Conservation (phyloP, 2,888 invertebrate genomes). For the Dioctria rufipes region DNA sequence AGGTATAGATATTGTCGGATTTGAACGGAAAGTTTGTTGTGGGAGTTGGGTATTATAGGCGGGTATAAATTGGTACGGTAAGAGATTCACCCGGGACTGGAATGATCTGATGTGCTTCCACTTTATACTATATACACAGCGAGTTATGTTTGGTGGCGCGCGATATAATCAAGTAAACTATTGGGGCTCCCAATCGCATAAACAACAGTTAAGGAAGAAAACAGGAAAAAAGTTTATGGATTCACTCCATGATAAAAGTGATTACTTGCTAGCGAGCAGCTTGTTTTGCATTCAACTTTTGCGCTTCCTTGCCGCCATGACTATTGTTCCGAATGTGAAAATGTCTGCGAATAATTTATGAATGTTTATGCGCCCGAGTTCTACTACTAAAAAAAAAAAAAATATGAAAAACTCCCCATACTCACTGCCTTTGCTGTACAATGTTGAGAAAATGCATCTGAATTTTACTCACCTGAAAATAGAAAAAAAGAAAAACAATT, state of each 20-base stretch:
- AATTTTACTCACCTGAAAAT: slow-evolving; percentile 51
- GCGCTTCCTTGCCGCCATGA: not conserved
- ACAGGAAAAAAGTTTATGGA: slow-evolving; percentile 45
- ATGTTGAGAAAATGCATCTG: slow-evolving; percentile 34
- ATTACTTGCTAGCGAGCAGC: slow-evolving; percentile 37
- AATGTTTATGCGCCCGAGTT: slow-evolving; percentile 13
- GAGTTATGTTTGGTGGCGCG: not conserved
- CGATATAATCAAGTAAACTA: slow-evolving; percentile 50
- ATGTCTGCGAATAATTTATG: slow-evolving; percentile 23
- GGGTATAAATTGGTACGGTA: slow-evolving; percentile 11
- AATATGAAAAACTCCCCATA: not conserved
- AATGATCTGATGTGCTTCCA: not conserved
- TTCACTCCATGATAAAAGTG: slow-evolving; percentile 46
- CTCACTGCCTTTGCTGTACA: not conserved
- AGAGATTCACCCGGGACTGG: not conserved
- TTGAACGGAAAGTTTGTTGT: slow-evolving; percentile 3
- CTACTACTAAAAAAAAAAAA: slow-evolving; percentile 11
- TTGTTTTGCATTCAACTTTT: slow-evolving; percentile 16
- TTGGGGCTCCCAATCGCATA: slow-evolving; percentile 42
- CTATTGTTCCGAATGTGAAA: slow-evolving; percentile 40
- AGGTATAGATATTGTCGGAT: not conserved
- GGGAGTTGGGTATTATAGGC: not conserved
- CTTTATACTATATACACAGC: not conserved
- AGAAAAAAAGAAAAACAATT: slow-evolving; percentile 38
- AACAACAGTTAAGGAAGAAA: slow-evolving; percentile 45